phyloP scores from a whole-genome alignment of 2,113 vertebrate genomes.

The Ibidorhyncha struthersii region DNA sequence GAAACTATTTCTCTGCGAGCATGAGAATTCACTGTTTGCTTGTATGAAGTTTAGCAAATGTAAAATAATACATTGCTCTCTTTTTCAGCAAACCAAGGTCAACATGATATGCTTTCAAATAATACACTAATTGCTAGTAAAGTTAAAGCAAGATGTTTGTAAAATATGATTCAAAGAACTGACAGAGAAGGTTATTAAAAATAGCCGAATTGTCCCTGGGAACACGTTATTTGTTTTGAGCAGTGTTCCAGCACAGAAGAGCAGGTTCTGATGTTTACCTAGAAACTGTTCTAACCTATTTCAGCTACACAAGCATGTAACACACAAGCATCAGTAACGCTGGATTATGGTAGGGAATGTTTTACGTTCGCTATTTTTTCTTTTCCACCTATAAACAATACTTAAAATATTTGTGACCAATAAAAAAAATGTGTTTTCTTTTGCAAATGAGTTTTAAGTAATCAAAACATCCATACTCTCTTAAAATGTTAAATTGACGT shows the following conservation, averaged over 20 bases:
- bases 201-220: not conserved
- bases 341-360: not conserved
- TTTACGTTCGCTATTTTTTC: not conserved
- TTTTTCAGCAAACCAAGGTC: slow-evolving; percentile 28
- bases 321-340: not conserved
- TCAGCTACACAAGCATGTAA: not conserved
- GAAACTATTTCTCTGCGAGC: slow-evolving; percentile 11
- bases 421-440: not conserved
- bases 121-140: slow-evolving; percentile 34
- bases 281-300: slow-evolving; percentile 30
- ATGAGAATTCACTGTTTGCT: not conserved
- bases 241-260: not conserved
- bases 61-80: not conserved
- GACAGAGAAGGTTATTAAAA: slow-evolving; percentile 62
- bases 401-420: not conserved
- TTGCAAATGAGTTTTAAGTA: not conserved
- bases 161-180: slow-evolving; percentile 46
- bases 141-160: slow-evolving; percentile 45
- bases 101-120: slow-evolving; percentile 14
- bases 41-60: slow-evolving; percentile 12
- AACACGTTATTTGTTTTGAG: not conserved
- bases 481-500: not conserved
- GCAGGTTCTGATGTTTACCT: slow-evolving; percentile 56
- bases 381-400: not conserved
- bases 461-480: not conserved